Evolutionary conservation across 2,888 invertebrate species (phyloP).

Genomic region (Epinotia ramella): DNA sequence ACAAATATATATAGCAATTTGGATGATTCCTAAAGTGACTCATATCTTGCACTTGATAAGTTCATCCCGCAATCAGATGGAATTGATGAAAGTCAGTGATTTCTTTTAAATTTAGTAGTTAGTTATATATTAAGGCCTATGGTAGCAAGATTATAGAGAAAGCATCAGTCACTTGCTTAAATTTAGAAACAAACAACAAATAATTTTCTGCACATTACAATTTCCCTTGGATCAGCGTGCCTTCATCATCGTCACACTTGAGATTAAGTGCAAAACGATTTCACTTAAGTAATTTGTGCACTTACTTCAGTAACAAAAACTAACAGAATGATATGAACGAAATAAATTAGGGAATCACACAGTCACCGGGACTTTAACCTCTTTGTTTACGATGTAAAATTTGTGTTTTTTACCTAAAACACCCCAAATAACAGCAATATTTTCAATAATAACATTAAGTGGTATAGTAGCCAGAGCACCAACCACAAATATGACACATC

Average conservation of each 20-base stretch:
- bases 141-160: conserved; percentile 4
- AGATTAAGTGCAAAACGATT: conserved; percentile 60
- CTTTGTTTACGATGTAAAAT: conserved; percentile 98
- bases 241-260: conserved; percentile 39
- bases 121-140: background rate
- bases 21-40: background rate
- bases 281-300: conserved; percentile 74
- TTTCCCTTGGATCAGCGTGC: conserved; percentile 18
- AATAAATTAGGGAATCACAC: conserved; percentile 74
- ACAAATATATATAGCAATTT: background rate
- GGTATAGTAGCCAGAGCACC: conserved; percentile 97
- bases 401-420: conserved; percentile 97
- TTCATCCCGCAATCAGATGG: background rate
- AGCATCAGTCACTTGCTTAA: conserved; percentile 37
- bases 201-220: conserved; percentile 4
- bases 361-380: conserved; percentile 89
- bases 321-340: conserved; percentile 55
- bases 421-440: conserved; percentile 97
- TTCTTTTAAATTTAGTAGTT: background rate
- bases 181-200: conserved; percentile 32
- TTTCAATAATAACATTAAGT: conserved; percentile 97
- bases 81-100: background rate
- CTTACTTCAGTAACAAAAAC: conserved; percentile 61
- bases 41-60: background rate
- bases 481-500: conserved; percentile 91